These are phyloP conservation scores for Automeris io DNA, from an alignment of 2,888 invertebrate species.

Conservation along the genomic window DNA sequence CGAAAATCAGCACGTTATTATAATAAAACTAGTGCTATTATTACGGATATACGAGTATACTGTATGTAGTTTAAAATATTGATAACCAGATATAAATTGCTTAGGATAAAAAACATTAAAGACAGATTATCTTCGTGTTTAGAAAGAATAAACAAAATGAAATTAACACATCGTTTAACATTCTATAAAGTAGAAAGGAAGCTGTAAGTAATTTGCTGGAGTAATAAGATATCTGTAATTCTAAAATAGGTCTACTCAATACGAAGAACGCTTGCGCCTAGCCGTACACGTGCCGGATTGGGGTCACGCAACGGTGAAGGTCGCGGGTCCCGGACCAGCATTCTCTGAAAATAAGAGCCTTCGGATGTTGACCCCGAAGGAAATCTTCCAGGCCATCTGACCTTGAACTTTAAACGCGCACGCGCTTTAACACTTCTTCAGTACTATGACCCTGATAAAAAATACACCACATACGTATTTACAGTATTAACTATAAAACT, in stretches of 20 bases:
- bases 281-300: constrained; percentile 56
- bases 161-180: not conserved
- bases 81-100: too few relatives aligned
- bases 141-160: not conserved
- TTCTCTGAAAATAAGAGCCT: constrained; percentile 60
- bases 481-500: too few relatives aligned
- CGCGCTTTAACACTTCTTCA: constrained; percentile 59
- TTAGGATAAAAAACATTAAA: too few relatives aligned
- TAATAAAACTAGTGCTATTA: too few relatives aligned
- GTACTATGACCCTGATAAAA: constrained; percentile 72
- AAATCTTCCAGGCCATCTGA: constrained; percentile 72
- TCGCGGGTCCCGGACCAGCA: constrained; percentile 53
- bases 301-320: constrained; percentile 64
- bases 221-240: constrained; percentile 20
- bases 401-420: constrained; percentile 74
- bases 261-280: constrained; percentile 44
- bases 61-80: too few relatives aligned
- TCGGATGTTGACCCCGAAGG: constrained; percentile 61
- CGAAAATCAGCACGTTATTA: too few relatives aligned
- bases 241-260: constrained; percentile 18
- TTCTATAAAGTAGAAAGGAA: not conserved
- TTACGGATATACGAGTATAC: too few relatives aligned
- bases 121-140: too few relatives aligned
- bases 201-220: constrained; percentile 7
- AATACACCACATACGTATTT: too few relatives aligned